Evolutionary conservation across 1,140 invertebrate species (phyloP).

Genomic region (Bombus soroeensis): DNA sequence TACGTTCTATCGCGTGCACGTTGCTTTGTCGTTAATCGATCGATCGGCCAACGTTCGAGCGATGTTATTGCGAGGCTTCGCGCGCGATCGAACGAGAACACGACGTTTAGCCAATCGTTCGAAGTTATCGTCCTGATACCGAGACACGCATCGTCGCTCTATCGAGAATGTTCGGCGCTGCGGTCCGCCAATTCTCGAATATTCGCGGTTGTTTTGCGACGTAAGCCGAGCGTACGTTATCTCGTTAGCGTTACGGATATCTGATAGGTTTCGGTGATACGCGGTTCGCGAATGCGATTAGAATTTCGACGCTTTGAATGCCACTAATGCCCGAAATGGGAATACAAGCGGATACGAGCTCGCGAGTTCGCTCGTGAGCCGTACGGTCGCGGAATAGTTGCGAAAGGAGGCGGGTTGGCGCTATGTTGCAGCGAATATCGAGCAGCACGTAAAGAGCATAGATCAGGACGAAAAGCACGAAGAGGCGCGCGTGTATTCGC

Average conservation of each 20-base stretch:
- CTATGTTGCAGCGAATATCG: constrained; percentile 39
- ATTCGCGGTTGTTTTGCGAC: not conserved
- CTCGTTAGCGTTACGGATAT: not conserved
- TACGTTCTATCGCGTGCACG: not conserved
- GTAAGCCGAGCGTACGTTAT: not conserved
- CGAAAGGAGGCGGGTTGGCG: constrained; percentile 2
- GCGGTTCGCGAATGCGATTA: not conserved
- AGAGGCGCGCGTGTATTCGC: constrained; percentile 28
- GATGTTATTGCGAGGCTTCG: not conserved
- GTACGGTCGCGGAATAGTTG: constrained; percentile 3
- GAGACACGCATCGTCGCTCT: not conserved
- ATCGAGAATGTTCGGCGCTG: not conserved
- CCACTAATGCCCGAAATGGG: not conserved
- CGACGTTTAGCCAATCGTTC: not conserved
- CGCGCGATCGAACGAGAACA: not conserved
- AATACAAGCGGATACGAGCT: not conserved
- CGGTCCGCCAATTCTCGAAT: not conserved
- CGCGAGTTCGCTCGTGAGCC: not conserved
- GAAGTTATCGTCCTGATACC: not conserved
- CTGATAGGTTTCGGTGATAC: not conserved
- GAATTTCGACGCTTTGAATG: not conserved
- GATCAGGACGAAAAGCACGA: constrained; percentile 34
- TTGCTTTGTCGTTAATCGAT: constrained; percentile 2
- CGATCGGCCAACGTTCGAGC: not conserved
- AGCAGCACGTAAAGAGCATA: constrained; percentile 37